phyloP scores from a whole-genome alignment of 1,140 invertebrate genomes.

The Halesus radiatus region DNA sequence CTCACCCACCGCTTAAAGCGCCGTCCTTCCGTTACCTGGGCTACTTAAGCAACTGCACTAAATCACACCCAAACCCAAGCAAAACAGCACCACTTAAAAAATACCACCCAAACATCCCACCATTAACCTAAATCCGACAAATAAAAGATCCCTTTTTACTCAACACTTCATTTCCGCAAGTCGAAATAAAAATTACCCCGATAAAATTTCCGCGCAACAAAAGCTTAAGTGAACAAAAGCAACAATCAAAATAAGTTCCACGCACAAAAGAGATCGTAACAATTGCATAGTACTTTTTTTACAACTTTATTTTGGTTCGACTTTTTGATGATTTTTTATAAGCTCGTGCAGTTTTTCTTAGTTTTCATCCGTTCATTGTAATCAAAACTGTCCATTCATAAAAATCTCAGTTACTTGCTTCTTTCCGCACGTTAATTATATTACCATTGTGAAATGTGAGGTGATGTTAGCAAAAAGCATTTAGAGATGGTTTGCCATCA shows the following conservation, averaged over 20 bases:
- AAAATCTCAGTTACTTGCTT: not conserved
- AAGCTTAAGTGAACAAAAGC: not conserved
- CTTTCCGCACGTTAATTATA: too few species aligned
- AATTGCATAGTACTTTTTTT: not conserved
- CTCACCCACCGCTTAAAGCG: slow-evolving; percentile 21
- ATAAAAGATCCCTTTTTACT: not conserved
- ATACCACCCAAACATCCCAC: not conserved
- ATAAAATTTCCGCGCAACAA: not conserved
- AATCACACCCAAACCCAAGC: not conserved
- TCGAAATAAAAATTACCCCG: not conserved
- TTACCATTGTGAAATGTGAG: too few species aligned
- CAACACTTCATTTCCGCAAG: not conserved
- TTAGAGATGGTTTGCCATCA: too few species aligned
- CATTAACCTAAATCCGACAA: too few species aligned
- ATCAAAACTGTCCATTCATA: slow-evolving; percentile 10
- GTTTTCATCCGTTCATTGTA: not conserved
- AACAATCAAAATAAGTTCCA: not conserved
- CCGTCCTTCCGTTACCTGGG: slow-evolving; percentile 28
- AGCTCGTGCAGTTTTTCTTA: not conserved
- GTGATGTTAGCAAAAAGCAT: too few species aligned
- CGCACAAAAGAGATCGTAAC: not conserved
- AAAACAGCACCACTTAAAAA: not conserved
- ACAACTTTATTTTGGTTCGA: not conserved
- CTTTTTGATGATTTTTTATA: not conserved
- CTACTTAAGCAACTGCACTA: slow-evolving; percentile 17